Conservation (phyloP, 2,888 invertebrate genomes). For the Ophioninae sp. region DNA sequence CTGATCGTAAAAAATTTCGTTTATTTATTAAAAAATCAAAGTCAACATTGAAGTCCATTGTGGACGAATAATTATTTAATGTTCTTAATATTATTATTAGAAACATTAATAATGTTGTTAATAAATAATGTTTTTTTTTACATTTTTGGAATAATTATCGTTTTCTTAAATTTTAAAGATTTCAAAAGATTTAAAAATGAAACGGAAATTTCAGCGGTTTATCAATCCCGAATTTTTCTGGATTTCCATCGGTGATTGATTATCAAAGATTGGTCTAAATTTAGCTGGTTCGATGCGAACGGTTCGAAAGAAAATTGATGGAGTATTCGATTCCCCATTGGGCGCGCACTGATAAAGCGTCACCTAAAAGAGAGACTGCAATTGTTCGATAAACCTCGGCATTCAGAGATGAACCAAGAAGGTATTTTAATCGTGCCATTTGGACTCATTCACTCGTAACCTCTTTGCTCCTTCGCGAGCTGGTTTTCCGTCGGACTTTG, state of each 20-base stretch:
- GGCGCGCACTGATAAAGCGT: not conserved
- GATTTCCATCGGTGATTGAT: not conserved
- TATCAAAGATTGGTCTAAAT: not conserved
- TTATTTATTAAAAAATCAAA: too few relatives aligned
- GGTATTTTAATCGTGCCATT: conserved; percentile 48
- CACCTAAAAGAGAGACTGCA: conserved; percentile 21
- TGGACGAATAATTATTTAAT: too few relatives aligned
- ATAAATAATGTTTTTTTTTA: too few relatives aligned
- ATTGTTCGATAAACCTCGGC: conserved; percentile 47
- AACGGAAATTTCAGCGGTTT: not conserved
- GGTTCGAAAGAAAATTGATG: not conserved
- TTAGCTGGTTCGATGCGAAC: not conserved
- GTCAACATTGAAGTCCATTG: too few relatives aligned
- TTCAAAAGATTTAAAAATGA: too few relatives aligned
- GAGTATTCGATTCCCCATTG: not conserved
- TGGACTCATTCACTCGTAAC: conserved; percentile 48
- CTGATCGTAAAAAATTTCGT: too few relatives aligned
- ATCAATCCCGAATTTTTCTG: not conserved
- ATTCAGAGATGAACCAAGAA: conserved; percentile 19
- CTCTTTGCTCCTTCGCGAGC: conserved; percentile 17
- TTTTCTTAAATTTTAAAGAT: too few relatives aligned
- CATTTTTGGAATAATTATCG: too few relatives aligned
- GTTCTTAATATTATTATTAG: too few relatives aligned
- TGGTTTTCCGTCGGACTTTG: conserved; percentile 10
- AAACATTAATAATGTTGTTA: too few relatives aligned